These are phyloP conservation scores for Bombus pyrosoma DNA, from an alignment of 1,140 invertebrate genomes.

Conservation along the genomic window DNA sequence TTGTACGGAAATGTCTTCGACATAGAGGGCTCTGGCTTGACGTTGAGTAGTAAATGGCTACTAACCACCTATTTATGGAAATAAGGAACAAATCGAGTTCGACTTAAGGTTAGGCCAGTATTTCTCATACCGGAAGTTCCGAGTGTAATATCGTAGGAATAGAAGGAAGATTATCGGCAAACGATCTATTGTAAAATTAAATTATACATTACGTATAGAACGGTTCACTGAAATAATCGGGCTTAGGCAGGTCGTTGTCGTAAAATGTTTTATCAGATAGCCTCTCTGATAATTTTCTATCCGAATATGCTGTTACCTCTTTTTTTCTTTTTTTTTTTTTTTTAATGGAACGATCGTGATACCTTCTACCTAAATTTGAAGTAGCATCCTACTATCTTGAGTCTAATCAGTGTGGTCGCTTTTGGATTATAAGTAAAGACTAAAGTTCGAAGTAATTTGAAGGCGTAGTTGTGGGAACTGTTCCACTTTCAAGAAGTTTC, in stretches of 20 bases:
- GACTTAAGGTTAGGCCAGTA: background rate
- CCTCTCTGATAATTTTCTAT: background rate
- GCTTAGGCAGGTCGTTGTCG: too few species aligned
- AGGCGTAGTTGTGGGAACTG: background rate
- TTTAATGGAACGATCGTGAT: background rate
- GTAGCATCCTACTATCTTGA: background rate
- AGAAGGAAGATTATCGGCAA: background rate
- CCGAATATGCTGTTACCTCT: background rate
- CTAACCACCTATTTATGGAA: background rate
- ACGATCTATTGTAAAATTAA: background rate
- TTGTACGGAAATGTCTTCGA: slow-evolving; percentile 1
- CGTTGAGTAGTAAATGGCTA: background rate
- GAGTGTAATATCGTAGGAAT: background rate
- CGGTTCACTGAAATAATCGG: too few species aligned
- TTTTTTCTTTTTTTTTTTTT: background rate
- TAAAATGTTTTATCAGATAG: background rate
- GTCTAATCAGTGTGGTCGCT: too few species aligned
- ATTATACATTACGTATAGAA: background rate
- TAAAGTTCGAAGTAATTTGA: background rate
- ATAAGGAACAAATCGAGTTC: background rate
- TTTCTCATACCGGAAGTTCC: background rate
- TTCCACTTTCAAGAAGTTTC: background rate
- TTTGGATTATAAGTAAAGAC: background rate
- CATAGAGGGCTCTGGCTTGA: slow-evolving; percentile 10
- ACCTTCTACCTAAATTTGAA: background rate